A percentile compares a stretch with the other conserved stretches of the same genome.
Conservation (phyloP, 1,140 invertebrate species). For the Drosophila lini region DNA sequence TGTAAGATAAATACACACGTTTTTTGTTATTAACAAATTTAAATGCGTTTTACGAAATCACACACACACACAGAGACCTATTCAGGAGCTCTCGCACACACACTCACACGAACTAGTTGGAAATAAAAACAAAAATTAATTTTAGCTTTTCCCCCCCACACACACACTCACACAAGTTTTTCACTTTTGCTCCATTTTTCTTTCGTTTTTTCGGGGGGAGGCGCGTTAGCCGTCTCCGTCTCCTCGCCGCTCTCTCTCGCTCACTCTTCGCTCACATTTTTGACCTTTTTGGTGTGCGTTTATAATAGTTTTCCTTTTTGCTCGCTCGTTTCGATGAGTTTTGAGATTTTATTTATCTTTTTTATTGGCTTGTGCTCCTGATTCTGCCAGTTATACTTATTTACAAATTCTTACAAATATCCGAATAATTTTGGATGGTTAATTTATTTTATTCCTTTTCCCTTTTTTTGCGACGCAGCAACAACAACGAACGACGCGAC, state of each 20-base stretch:
- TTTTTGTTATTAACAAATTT: conserved; percentile 45
- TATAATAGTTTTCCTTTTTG: conserved; percentile 46
- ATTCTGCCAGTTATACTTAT: background rate
- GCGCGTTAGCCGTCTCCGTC: conserved; percentile 23
- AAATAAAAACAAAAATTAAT: conserved; percentile 81
- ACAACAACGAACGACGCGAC: conserved; percentile 59
- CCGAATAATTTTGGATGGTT: background rate
- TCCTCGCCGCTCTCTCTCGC: conserved; percentile 12
- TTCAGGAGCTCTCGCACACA: conserved; percentile 7
- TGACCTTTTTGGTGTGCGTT: conserved; percentile 53
- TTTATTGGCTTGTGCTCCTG: background rate
- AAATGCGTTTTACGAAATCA: conserved; percentile 74
- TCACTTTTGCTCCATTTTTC: conserved; percentile 75
- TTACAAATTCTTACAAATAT: conserved; percentile 9
- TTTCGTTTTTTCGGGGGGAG: conserved; percentile 43
- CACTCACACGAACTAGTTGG: conserved; percentile 44
- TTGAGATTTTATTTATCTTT: conserved; percentile 29
- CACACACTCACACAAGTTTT: conserved; percentile 57
- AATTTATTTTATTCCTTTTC: conserved; percentile 28
- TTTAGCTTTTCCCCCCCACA: conserved; percentile 72
- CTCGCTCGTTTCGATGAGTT: conserved; percentile 23
- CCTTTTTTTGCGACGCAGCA: conserved; percentile 60
- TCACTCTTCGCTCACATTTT: conserved; percentile 33
- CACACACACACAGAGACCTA: conserved; percentile 22
- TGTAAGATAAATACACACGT: conserved; percentile 41